phyloP scores from a whole-genome alignment of 1,140 invertebrate species.

The Eurosta solidaginis region DNA sequence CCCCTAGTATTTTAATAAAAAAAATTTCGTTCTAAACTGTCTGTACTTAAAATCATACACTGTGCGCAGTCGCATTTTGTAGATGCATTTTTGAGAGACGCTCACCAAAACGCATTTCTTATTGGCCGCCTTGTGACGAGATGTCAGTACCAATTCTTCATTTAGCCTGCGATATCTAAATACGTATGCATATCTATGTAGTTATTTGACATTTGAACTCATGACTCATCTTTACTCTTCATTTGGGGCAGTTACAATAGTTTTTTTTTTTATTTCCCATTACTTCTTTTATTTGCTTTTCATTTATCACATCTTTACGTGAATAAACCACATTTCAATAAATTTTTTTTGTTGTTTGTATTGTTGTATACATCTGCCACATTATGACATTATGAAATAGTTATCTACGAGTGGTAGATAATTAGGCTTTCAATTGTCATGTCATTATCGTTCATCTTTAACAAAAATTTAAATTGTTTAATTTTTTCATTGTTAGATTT shows the following conservation, averaged over 20 bases:
- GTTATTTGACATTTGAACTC: neutral
- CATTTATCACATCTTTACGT: neutral
- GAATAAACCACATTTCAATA: neutral
- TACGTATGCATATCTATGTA: too few species aligned
- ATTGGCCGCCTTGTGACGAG: too few species aligned
- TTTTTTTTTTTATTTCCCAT: neutral
- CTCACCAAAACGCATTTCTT: too few species aligned
- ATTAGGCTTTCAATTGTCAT: constrained; percentile 24
- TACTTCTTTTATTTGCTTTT: neutral
- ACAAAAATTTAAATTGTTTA: neutral
- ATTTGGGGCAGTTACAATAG: neutral
- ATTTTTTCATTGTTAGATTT: neutral
- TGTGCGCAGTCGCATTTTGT: too few species aligned
- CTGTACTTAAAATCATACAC: too few species aligned
- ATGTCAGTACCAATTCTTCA: too few species aligned
- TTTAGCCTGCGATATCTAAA: too few species aligned
- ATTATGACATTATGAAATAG: neutral
- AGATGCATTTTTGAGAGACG: too few species aligned
- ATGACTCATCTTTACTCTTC: neutral
- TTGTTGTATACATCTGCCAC: neutral
- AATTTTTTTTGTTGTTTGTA: neutral
- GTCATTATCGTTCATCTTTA: constrained; percentile 18
- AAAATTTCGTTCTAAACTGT: too few species aligned
- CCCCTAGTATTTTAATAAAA: too few species aligned
- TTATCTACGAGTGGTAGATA: constrained; percentile 4